Base-by-base conservation (phyloP, 2,888 invertebrate species). In the Melieria crassipennis region DNA sequence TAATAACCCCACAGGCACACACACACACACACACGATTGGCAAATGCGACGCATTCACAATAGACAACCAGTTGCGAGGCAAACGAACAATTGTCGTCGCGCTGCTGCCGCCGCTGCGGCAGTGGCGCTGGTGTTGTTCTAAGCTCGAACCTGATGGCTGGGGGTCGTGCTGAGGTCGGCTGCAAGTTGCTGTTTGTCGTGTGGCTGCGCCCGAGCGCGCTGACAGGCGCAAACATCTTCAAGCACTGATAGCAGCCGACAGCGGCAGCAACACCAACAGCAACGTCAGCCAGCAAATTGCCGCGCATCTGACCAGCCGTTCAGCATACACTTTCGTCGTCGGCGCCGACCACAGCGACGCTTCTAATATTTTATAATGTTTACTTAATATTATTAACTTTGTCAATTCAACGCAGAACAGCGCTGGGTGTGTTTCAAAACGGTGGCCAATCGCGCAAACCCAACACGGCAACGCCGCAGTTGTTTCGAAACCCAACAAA, bases 301-400 rank as follows among this genome's bases (percentile, higher is more conserved):
- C 3, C 30, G 30, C 30, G 2, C 30, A 3, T 30, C 30, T 30
- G 30, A 30, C 30, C 30, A 30, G 30, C 30, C 30, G 30, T 30
- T 30, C 30, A 30, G 30, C 30, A 30, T 30, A 30, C 30, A 30
- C 30, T 30, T 30, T 3, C 16, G 16, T 47, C 16, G 56, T 1
- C 11, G 30, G 5, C 13, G 57, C 45, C n/a, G 13, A 30, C 30
- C n/a, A 50, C n/a, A 62, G 72, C 74, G 65, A 73, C 72, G 77
- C 76, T 79, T 82, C 81, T 79, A 82, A 83, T 80, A 80, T 84
- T 83, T 83, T 84, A 81, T 80, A 84, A 84, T 82, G 82, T 85
- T 84, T 83, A 82, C 80, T 81, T 81, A 80, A 80, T 81, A 80
- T 80, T 84, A 80, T 78, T 76, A 81, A 79, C 77, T 76, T 83